Conservation (phyloP, 2,888 invertebrate species). For the Trichogramma evanescens region DNA sequence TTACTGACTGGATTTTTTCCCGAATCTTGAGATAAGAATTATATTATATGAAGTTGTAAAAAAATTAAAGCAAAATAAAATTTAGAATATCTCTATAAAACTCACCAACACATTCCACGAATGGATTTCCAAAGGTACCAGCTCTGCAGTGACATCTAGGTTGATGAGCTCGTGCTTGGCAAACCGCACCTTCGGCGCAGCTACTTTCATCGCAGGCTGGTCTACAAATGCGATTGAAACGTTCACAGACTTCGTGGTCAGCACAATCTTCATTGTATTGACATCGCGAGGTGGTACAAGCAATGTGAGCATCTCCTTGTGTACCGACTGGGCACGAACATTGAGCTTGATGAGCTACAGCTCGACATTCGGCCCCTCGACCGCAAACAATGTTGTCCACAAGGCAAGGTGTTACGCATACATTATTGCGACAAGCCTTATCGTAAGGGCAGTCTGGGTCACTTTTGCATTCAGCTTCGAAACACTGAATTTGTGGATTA, state of each 20-base stretch:
- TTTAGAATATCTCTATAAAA: constrained; percentile 27
- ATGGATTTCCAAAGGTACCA: constrained; percentile 74
- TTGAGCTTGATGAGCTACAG: constrained; percentile 68
- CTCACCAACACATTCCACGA: constrained; percentile 58
- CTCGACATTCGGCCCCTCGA: constrained; percentile 69
- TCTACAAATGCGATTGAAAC: constrained; percentile 74
- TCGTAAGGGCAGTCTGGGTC: constrained; percentile 80
- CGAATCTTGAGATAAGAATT: constrained; percentile 20
- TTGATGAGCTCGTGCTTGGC: constrained; percentile 68
- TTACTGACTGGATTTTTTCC: constrained; percentile 27
- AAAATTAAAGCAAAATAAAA: constrained; percentile 2
- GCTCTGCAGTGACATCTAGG: constrained; percentile 70
- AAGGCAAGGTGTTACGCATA: constrained; percentile 73
- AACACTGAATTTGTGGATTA: constrained; percentile 77
- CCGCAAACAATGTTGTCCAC: constrained; percentile 64
- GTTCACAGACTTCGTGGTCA: constrained; percentile 75
- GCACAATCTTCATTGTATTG: constrained; percentile 86
- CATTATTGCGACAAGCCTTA: constrained; percentile 70
- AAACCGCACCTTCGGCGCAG: constrained; percentile 73
- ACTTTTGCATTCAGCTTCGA: constrained; percentile 77
- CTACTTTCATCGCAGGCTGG: constrained; percentile 76
- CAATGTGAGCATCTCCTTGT: constrained; percentile 73
- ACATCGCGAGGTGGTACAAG: constrained; percentile 76
- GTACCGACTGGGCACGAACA: constrained; percentile 80
- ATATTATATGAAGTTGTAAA: background rate